These are phyloP conservation scores for Gadus macrocephalus DNA, from an alignment of 2,113 vertebrate species.

Conservation along the genomic window DNA sequence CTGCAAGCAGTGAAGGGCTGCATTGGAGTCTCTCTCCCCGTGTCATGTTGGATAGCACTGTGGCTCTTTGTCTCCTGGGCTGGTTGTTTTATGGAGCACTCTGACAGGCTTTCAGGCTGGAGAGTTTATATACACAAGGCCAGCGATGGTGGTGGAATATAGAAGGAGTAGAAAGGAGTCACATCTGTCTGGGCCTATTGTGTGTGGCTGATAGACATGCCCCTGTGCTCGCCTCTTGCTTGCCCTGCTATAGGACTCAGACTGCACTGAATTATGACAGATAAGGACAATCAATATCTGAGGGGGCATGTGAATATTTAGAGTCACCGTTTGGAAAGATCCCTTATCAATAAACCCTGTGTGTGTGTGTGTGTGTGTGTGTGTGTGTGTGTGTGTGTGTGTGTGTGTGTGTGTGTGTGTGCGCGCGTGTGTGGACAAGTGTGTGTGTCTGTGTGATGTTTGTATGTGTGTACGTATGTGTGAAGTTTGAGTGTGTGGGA, in stretches of 20 bases:
- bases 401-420: neutral
- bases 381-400: neutral
- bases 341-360: conserved; percentile 29
- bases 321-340: conserved; percentile 50
- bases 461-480: neutral
- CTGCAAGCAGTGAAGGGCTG: too few species aligned
- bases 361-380: neutral
- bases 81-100: too few species aligned
- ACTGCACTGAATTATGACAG: conserved; percentile 77
- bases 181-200: conserved; percentile 58
- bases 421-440: neutral
- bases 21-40: too few species aligned
- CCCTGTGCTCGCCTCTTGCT: conserved; percentile 39
- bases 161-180: conserved; percentile 49
- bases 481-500: neutral
- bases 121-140: neutral
- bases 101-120: neutral
- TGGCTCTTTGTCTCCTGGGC: too few species aligned
- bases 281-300: conserved; percentile 75
- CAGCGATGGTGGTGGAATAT: neutral
- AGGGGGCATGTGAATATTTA: conserved; percentile 60
- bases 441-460: neutral
- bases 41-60: too few species aligned
- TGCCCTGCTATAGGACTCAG: conserved; percentile 66
- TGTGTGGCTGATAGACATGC: conserved; percentile 58